These are phyloP conservation scores for Mamestra configurata DNA, from an alignment of 1,140 invertebrate species.

Conservation along the genomic window DNA sequence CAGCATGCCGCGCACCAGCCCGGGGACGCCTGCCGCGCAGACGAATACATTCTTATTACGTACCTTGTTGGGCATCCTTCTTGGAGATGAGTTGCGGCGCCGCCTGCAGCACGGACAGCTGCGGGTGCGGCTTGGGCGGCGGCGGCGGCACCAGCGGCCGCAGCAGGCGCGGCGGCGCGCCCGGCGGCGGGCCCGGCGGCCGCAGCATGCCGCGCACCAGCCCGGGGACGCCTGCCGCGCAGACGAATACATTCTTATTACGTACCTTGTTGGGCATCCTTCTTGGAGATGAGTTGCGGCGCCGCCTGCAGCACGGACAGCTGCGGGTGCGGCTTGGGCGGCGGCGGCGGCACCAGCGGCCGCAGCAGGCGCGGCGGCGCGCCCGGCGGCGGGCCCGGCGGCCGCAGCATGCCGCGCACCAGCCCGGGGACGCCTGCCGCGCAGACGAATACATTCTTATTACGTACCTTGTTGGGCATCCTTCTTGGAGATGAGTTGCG, in stretches of 20 bases:
- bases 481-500: no score
- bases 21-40: background rate
- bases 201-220: constrained; percentile 63
- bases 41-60: background rate
- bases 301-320: constrained; percentile 92
- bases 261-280: constrained; percentile 89
- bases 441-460: no score
- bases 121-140: constrained; percentile 90
- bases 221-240: background rate
- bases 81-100: constrained; percentile 94
- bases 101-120: constrained; percentile 91
- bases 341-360: constrained; percentile 88
- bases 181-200: constrained; percentile 87
- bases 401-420: constrained; percentile 63
- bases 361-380: constrained; percentile 88
- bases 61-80: constrained; percentile 89
- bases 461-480: no score
- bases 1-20: constrained; percentile 58
- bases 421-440: background rate
- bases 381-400: constrained; percentile 89
- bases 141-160: constrained; percentile 88
- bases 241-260: background rate
- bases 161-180: constrained; percentile 86
- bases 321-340: constrained; percentile 90
- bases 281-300: constrained; percentile 93